Conservation (phyloP, 2,888 invertebrate genomes). For the Tipula lateralis region DNA sequence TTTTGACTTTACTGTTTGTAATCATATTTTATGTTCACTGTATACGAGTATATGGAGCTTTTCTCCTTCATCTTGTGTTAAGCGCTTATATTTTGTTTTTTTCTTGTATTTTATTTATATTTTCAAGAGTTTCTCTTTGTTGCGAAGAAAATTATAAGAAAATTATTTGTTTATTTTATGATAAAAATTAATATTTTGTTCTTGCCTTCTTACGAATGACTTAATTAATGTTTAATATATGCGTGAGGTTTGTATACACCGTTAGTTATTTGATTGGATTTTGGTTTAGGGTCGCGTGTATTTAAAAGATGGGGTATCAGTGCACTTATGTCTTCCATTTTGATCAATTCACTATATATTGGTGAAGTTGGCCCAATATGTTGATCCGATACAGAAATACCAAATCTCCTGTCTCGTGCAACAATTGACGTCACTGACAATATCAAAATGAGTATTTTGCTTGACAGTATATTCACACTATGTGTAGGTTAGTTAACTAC, state of each 20-base stretch:
- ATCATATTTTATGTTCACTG: neutral
- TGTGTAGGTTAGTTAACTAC: too few relatives aligned
- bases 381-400: too few relatives aligned
- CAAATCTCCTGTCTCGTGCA: too few relatives aligned
- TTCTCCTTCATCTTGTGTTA: neutral
- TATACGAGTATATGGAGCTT: neutral
- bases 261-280: neutral
- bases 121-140: neutral
- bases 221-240: neutral
- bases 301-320: too few relatives aligned
- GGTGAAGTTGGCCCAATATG: too few relatives aligned
- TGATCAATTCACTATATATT: too few relatives aligned
- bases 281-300: neutral
- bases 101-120: neutral
- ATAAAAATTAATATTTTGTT: conserved; percentile 1
- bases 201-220: neutral
- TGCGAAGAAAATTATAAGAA: neutral
- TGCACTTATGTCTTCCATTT: too few relatives aligned
- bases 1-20: conserved; percentile 24
- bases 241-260: neutral
- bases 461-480: too few relatives aligned
- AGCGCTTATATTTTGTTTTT: neutral
- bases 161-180: neutral
- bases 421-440: too few relatives aligned
- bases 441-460: too few relatives aligned